Evolutionary conservation across 2,113 vertebrate species (phyloP).

Genomic region (Chaenocephalus aceratus): DNA sequence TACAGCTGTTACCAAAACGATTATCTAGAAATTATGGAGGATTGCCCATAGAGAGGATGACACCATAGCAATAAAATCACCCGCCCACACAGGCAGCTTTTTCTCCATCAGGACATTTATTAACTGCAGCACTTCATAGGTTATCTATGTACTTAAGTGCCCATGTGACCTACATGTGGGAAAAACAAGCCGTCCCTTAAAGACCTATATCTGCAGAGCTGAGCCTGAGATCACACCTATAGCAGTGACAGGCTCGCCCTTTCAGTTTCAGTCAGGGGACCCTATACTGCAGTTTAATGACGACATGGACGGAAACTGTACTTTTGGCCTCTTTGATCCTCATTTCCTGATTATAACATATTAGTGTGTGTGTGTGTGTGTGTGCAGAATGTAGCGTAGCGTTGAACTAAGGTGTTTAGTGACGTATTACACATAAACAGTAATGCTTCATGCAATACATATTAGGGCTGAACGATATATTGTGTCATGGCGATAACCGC

Average conservation of each 20-base stretch:
- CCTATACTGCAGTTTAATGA: background rate
- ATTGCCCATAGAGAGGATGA: background rate
- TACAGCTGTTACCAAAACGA: background rate
- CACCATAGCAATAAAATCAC: background rate
- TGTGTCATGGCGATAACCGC: too few relatives aligned
- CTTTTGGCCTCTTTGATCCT: background rate
- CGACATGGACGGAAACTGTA: background rate
- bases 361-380: too few relatives aligned
- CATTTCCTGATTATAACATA: background rate
- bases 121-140: constrained; percentile 23
- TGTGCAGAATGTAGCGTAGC: background rate
- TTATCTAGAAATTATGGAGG: background rate
- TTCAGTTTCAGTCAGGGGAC: too few relatives aligned
- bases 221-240: background rate
- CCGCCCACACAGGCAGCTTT: background rate
- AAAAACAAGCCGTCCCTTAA: constrained; percentile 31
- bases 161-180: constrained; percentile 25
- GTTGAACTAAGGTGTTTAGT: background rate
- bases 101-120: constrained; percentile 39
- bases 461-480: too few relatives aligned
- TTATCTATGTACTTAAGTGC: constrained; percentile 25
- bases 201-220: constrained; percentile 11
- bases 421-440: background rate
- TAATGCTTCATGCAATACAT: background rate
- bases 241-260: background rate